Evolutionary conservation across 2,797 vertebrate species (phyloP).

Genomic region (Neostethus bicornis): DNA sequence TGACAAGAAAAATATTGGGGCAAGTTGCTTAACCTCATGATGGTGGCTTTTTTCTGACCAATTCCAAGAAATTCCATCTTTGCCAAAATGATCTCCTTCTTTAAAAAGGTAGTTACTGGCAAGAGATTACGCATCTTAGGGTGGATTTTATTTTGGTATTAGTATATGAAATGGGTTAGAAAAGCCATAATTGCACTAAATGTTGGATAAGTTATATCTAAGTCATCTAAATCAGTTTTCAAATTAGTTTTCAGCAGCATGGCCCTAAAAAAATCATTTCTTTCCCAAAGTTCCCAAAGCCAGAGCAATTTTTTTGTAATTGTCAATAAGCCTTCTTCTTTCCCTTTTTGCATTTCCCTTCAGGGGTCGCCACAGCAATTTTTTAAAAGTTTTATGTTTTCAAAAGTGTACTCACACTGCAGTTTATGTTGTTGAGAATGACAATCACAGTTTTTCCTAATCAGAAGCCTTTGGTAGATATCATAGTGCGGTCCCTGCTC

Average conservation of each 20-base stretch:
- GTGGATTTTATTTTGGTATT: conserved; percentile 19
- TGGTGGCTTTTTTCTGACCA: conserved; percentile 17
- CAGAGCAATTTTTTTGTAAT: too few species aligned
- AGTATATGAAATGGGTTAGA: conserved; percentile 21
- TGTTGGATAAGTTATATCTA: conserved; percentile 5
- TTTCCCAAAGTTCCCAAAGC: conserved; percentile 1
- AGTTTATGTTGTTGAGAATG: too few species aligned
- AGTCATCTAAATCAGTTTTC: conserved; percentile 25
- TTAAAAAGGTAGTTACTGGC: background rate
- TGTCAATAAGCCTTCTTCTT: too few species aligned
- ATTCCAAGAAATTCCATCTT: conserved; percentile 17
- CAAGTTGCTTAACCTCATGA: conserved; percentile 13
- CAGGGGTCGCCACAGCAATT: too few species aligned
- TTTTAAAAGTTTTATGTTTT: too few species aligned
- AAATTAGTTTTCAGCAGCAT: conserved; percentile 3
- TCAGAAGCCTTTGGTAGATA: too few species aligned
- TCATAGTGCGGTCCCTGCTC: too few species aligned
- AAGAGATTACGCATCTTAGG: conserved; percentile 2
- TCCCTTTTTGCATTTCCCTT: too few species aligned
- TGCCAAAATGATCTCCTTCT: conserved; percentile 4
- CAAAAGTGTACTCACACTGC: too few species aligned
- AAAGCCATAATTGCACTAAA: conserved; percentile 7
- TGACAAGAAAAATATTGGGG: conserved; percentile 25
- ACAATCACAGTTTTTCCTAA: too few species aligned
- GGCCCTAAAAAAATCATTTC: background rate